These are phyloP conservation scores for Andricus quercusramuli DNA, from an alignment of 2,888 invertebrate genomes.

Conservation along the genomic window DNA sequence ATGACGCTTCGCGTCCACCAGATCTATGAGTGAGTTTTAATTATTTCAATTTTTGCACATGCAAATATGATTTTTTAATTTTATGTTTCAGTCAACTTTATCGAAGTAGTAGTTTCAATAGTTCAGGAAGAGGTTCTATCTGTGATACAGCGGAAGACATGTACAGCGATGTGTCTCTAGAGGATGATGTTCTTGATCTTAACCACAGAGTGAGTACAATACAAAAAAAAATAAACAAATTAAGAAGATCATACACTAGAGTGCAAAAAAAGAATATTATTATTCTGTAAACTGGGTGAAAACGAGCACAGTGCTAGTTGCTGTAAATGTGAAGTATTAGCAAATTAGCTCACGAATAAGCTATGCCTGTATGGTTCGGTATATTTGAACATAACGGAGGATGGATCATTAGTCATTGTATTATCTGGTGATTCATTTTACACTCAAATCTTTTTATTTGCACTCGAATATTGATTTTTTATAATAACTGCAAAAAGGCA, in stretches of 20 bases:
- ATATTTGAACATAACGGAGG: conserved; percentile 3
- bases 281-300: background rate
- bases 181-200: conserved; percentile 96
- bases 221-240: background rate
- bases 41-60: conserved; percentile 1
- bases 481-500: background rate
- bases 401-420: background rate
- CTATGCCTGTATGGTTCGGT: background rate
- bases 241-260: background rate
- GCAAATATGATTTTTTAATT: conserved; percentile 47
- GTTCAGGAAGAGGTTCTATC: conserved; percentile 93
- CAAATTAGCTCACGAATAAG: background rate
- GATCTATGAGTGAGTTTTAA: background rate
- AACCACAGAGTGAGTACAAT: conserved; percentile 92
- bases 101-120: conserved; percentile 95
- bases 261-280: background rate
- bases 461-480: background rate
- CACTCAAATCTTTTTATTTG: background rate
- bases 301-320: background rate
- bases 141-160: conserved; percentile 96
- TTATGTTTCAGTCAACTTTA: conserved; percentile 88
- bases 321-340: background rate
- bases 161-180: conserved; percentile 95
- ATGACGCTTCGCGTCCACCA: too few species aligned
- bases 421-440: background rate